Evolutionary conservation across 1,140 invertebrate species (phyloP).

Genomic region (Hylyphantes graminicola): DNA sequence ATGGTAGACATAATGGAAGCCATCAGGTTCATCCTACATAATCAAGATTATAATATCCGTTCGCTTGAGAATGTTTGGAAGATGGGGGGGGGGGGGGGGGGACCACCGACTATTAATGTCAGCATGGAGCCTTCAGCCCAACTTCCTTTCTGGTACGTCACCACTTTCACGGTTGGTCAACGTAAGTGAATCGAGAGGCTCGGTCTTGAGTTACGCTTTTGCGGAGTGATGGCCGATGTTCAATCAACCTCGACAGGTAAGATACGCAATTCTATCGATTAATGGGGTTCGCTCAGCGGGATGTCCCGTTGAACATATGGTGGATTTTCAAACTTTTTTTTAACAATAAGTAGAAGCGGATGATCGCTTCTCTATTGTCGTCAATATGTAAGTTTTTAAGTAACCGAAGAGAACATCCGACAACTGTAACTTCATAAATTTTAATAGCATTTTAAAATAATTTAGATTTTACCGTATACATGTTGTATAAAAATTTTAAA

Average conservation of each 20-base stretch:
- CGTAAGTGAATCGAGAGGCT: not conserved
- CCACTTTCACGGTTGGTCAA: constrained; percentile 6
- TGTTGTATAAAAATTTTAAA: too few relatives aligned
- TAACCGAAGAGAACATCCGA: too few relatives aligned
- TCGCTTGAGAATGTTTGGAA: constrained; percentile 32
- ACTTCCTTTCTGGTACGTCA: constrained; percentile 6
- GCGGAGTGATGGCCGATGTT: not conserved
- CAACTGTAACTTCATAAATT: too few relatives aligned
- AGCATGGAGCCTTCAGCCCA: constrained; percentile 11
- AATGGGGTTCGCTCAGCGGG: not conserved
- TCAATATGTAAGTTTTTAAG: too few relatives aligned
- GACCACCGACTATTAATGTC: not conserved
- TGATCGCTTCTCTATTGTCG: too few relatives aligned
- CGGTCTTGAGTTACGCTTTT: not conserved
- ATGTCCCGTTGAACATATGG: not conserved
- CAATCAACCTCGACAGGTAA: constrained; percentile 4
- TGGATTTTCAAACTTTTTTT: too few relatives aligned
- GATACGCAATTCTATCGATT: not conserved
- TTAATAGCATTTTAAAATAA: too few relatives aligned
- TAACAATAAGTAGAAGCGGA: too few relatives aligned
- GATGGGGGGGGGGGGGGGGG: too few relatives aligned
- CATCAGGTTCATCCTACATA: constrained; percentile 4
- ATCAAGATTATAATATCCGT: constrained; percentile 42
- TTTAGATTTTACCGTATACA: too few relatives aligned
- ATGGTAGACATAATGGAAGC: not conserved